Conservation (phyloP, 2,113 vertebrate species). For the Sigmodon hispidus region DNA sequence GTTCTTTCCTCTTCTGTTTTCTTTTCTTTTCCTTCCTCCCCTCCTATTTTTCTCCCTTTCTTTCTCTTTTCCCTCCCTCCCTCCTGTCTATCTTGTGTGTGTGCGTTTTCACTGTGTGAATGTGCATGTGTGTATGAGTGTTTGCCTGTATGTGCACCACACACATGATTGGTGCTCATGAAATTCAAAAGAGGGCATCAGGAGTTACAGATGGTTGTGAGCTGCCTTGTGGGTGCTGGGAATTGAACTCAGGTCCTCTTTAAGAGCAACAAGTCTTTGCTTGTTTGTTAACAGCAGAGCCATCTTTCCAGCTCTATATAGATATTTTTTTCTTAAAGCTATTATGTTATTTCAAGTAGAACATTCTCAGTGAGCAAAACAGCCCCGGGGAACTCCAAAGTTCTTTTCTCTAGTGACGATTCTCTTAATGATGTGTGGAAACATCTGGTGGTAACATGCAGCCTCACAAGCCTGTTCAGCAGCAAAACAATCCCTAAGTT, state of each 20-base stretch:
- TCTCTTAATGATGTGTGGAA: not conserved
- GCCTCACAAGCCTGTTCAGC: not conserved
- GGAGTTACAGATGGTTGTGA: not conserved
- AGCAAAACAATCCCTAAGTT: not conserved
- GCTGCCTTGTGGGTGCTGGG: not conserved
- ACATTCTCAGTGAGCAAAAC: slow-evolving; percentile 11
- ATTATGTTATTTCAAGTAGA: not conserved
- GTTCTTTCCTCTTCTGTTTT: fast-evolving
- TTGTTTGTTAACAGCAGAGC: not conserved
- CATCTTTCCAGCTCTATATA: not conserved
- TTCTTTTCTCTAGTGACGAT: not conserved
- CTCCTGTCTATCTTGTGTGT: not conserved
- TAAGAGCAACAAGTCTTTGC: not conserved
- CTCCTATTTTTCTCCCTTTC: fast-evolving
- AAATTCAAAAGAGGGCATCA: not conserved
- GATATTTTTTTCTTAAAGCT: not conserved
- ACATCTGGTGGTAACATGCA: not conserved
- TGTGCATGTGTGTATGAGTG: too few relatives aligned
- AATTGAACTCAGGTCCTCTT: not conserved
- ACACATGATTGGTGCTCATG: too few relatives aligned
- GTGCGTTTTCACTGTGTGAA: not conserved
- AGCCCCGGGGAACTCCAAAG: not conserved
- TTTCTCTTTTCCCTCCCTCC: too few relatives aligned
- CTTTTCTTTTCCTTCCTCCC: too few relatives aligned
- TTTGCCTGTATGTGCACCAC: not conserved